Evolutionary conservation across 2,113 vertebrate genomes (phyloP).

Genomic region (Athene cunicularia): DNA sequence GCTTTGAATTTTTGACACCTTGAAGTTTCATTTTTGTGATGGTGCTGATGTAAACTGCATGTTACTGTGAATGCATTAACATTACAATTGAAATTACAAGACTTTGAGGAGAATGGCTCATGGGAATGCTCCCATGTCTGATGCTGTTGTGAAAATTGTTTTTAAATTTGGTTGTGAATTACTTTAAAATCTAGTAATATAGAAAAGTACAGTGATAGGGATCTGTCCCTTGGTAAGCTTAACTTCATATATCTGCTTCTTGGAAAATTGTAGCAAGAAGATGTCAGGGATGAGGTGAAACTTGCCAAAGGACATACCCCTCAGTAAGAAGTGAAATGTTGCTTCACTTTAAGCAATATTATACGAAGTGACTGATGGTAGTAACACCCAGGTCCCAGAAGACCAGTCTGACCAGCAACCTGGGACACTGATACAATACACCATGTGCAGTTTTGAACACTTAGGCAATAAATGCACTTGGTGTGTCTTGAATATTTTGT

Average conservation of each 20-base stretch:
- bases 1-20: slow-evolving; percentile 4
- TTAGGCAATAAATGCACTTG: neutral
- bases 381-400: neutral
- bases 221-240: neutral
- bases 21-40: neutral
- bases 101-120: neutral
- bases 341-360: neutral
- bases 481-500: neutral
- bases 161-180: neutral
- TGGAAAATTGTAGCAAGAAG: neutral
- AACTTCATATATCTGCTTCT: neutral
- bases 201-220: neutral
- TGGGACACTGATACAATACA: neutral
- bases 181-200: neutral
- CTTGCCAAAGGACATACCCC: neutral
- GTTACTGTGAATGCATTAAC: neutral
- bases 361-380: neutral
- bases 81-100: neutral
- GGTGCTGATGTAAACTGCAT: neutral
- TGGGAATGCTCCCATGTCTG: neutral
- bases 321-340: neutral
- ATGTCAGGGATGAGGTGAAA: neutral
- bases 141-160: neutral
- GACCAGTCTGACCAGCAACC: neutral
- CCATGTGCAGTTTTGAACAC: neutral